Conservation (phyloP, 2,888 invertebrate genomes). For the Bugulina stolonifera region DNA sequence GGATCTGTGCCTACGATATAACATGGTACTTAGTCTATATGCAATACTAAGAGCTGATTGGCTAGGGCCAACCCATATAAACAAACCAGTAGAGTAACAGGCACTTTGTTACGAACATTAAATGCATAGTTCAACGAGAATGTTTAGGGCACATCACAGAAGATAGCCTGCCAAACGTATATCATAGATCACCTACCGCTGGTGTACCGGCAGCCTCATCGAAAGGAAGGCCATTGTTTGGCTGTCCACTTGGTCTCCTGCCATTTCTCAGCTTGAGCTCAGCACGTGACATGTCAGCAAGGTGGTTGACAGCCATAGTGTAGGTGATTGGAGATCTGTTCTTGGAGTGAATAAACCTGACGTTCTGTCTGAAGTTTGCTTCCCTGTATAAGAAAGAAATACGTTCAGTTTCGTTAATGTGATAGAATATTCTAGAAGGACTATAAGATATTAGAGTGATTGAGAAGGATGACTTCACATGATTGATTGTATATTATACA, state of each 20-base stretch:
- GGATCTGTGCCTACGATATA: constrained; percentile 54
- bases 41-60: neutral
- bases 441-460: no score
- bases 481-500: no score
- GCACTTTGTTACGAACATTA: no score
- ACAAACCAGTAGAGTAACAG: no score
- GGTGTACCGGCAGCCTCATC: constrained; percentile 50
- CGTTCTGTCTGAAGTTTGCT: constrained; percentile 74
- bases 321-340: constrained; percentile 72
- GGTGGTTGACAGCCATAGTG: constrained; percentile 74
- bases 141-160: no score
- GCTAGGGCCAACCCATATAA: no score
- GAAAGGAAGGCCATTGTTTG: constrained; percentile 70
- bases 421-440: no score
- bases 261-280: constrained; percentile 60
- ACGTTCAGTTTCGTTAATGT: no score
- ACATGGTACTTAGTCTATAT: neutral
- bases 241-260: constrained; percentile 54
- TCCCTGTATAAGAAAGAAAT: neutral
- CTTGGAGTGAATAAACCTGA: constrained; percentile 72
- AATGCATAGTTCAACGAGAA: no score
- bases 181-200: neutral
- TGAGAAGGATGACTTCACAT: no score
- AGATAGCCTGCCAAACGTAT: no score
- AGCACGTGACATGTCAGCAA: constrained; percentile 73